Evolutionary conservation across 2,113 vertebrate genomes (phyloP), one percentile per base, ranked within the genome.

Genomic region (Campylomormyrus numenius): DNA sequence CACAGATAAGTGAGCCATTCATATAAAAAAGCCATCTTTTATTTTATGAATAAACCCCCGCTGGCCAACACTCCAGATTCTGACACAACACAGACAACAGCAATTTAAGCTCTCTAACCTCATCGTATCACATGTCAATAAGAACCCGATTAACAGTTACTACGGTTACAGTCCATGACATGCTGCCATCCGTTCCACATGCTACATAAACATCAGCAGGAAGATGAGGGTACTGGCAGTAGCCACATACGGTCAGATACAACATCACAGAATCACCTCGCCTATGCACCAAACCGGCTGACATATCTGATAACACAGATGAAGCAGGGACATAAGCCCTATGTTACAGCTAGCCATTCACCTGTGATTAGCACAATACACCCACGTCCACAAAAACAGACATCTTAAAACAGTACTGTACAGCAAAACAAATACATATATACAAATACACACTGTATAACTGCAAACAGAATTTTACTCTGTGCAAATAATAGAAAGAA

Each of bases 1-100:
- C 24, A 85, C 17, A 48, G 19, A 48, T 24, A 53, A 11, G 27
- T 45, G 53, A 88, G 53, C 7, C 21, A 24, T n/a, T 10, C 42
- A 1, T 46, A 53, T 52, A 89, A 52, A 77, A 89, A 89, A 85
- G n/a, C 83, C 88, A 88, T 83, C 89, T 89, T 80, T 89, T 89
- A 89, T 89, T 89, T 15, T 66, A 88, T 74, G 58, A 49, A 88
- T 88, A 88, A 80, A 89, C 49, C 83, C 53, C 62, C 27, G 77
- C 52, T 62, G 74, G 88, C 49, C 74, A 83, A 80, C 74, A 84
- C 88, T 42, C 70, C 52, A n/a, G 46, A 35, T 85, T 42, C 80
- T n/a, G 77, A 84, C 49, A 85, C 89, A 45, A 80, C 52, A 58
- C 77, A 46, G 35, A 88, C 27, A 66, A 88, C 50, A 46, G 50